Conservation (phyloP, 2,888 invertebrate genomes). For the Perizoma flavofasciatum region DNA sequence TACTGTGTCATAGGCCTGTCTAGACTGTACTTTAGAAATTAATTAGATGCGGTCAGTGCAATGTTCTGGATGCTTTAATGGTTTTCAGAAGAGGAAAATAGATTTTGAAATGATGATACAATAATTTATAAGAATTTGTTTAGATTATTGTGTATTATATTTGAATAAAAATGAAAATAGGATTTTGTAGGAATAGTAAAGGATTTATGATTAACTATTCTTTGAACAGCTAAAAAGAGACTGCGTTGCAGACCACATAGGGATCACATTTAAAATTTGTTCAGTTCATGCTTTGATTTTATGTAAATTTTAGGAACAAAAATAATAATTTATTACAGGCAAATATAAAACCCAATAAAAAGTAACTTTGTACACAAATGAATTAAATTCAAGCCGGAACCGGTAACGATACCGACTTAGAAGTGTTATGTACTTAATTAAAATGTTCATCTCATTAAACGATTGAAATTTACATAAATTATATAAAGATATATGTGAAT, state of each 20-base stretch:
- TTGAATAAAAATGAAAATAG: neutral
- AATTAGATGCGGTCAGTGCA: slow-evolving; percentile 61
- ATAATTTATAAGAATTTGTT: neutral
- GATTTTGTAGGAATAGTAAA: too few species aligned
- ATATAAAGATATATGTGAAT: slow-evolving; percentile 1
- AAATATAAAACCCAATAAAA: too few species aligned
- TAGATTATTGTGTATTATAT: neutral
- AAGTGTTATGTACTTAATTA: too few species aligned
- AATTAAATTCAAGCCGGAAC: too few species aligned
- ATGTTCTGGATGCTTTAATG: slow-evolving; percentile 15
- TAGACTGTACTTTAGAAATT: slow-evolving; percentile 52
- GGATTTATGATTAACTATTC: too few species aligned
- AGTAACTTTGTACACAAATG: too few species aligned
- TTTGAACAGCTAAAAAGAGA: too few species aligned
- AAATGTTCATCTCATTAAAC: slow-evolving; percentile 2
- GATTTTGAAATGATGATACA: slow-evolving; percentile 17
- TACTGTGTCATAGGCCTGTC: slow-evolving; percentile 20
- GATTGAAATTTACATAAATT: slow-evolving; percentile 10
- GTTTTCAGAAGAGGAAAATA: slow-evolving; percentile 9
- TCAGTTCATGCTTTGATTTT: too few species aligned
- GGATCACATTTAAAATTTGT: too few species aligned
- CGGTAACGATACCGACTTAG: neutral
- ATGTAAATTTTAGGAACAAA: too few species aligned
- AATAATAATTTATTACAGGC: too few species aligned
- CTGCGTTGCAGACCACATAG: too few species aligned